phyloP scores from a whole-genome alignment of 2,113 vertebrate species.

The Actinemys pallida region DNA sequence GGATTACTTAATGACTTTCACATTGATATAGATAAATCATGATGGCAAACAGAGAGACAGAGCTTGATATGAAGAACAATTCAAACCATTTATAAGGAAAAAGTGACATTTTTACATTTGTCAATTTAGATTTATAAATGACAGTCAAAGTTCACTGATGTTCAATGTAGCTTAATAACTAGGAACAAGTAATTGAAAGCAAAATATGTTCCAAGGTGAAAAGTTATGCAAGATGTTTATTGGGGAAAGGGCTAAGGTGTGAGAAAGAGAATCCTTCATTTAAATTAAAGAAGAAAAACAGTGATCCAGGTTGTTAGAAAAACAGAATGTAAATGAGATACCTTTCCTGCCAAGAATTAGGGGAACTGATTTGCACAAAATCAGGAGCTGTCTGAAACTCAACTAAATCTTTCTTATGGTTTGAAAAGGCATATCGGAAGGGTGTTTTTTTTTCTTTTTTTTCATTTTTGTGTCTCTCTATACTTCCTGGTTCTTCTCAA shows the following conservation, averaged over 20 bases:
- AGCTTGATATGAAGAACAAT: constrained; percentile 40
- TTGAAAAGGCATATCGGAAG: background rate
- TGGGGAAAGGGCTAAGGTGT: background rate
- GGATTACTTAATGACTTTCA: constrained; percentile 13
- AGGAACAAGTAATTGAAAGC: constrained; percentile 29
- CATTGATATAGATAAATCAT: too few relatives aligned
- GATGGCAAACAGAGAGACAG: constrained; percentile 25
- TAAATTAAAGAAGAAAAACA: background rate
- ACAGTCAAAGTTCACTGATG: constrained; percentile 55
- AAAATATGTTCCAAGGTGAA: constrained; percentile 34
- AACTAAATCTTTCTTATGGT: background rate
- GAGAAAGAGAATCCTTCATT: background rate
- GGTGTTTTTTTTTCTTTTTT: background rate
- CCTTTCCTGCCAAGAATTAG: background rate
- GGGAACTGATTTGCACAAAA: background rate
- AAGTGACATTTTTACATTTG: constrained; percentile 46
- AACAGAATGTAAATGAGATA: background rate
- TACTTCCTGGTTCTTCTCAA: background rate
- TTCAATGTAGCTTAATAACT: constrained; percentile 31
- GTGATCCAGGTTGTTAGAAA: rapidly evolving
- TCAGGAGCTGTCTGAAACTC: background rate
- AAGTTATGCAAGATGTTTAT: constrained; percentile 21
- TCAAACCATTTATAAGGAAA: constrained; percentile 33
- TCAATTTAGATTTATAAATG: constrained; percentile 58
- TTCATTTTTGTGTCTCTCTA: background rate